These are phyloP conservation scores for Acanthornis magna DNA, from an alignment of 2,797 vertebrate genomes.

Conservation along the genomic window DNA sequence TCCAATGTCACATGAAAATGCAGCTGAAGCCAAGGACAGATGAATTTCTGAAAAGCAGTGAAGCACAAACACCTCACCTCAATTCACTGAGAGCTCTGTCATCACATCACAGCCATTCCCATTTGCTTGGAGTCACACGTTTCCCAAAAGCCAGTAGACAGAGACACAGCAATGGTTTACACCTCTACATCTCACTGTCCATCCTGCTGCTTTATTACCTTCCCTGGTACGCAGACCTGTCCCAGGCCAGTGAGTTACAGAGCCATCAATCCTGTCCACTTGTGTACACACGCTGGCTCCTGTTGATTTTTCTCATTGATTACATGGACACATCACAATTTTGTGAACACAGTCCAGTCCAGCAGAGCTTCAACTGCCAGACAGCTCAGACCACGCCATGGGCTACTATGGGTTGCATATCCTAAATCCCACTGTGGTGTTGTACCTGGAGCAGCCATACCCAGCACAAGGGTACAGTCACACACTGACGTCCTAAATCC, in stretches of 20 bases:
- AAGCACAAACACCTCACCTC: neutral
- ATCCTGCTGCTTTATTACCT: neutral
- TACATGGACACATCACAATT: neutral
- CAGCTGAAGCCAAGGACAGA: constrained; percentile 13
- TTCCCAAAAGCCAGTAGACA: neutral
- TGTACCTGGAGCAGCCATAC: neutral
- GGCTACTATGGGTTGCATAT: neutral
- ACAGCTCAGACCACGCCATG: neutral
- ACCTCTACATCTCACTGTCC: neutral
- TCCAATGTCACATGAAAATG: constrained; percentile 10
- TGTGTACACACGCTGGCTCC: neutral
- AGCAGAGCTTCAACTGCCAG: neutral
- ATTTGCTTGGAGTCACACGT: neutral
- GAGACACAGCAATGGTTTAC: neutral
- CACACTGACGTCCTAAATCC: neutral
- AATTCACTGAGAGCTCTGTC: neutral
- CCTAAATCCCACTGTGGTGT: neutral
- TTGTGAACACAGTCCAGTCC: neutral
- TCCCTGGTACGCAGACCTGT: neutral
- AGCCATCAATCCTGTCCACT: neutral
- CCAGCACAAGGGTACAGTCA: neutral
- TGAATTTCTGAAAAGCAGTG: neutral
- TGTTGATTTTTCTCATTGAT: neutral
- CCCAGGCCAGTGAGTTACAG: neutral
- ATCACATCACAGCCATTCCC: neutral